Percentiles rank a stretch among this genome's conserved stretches.
Evolutionary conservation across 2,797 vertebrate species (phyloP).

Genomic region (Pterois miles): DNA sequence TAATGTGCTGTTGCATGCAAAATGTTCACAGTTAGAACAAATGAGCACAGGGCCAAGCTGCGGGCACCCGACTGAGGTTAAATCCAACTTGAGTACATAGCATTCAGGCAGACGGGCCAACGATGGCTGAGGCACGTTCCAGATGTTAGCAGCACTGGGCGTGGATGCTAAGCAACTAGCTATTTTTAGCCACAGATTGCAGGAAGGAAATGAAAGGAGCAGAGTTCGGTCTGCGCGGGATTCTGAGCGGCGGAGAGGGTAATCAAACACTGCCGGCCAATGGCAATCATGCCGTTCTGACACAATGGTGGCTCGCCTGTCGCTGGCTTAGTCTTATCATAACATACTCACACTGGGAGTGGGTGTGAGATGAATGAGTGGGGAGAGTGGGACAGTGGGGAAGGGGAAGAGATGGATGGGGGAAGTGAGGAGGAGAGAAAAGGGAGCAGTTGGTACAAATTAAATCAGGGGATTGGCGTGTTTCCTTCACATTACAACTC

Average conservation of each 20-base stretch:
- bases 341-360: conserved; percentile 54
- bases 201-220: conserved; percentile 74
- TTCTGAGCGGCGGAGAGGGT: conserved; percentile 57
- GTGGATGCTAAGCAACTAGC: conserved; percentile 69
- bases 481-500: conserved; percentile 36
- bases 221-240: conserved; percentile 59
- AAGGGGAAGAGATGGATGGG: conserved; percentile 53
- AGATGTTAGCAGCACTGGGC: conserved; percentile 66
- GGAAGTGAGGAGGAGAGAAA: conserved; percentile 34
- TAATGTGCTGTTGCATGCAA: conserved; percentile 15
- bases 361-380: conserved; percentile 64
- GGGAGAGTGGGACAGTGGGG: conserved; percentile 39
- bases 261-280: conserved; percentile 65
- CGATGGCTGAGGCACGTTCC: conserved; percentile 60
- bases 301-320: conserved; percentile 59
- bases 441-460: conserved; percentile 61
- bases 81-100: conserved; percentile 57
- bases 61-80: conserved; percentile 47
- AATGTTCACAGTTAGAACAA: conserved; percentile 22
- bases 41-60: conserved; percentile 11
- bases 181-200: conserved; percentile 69
- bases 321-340: conserved; percentile 66
- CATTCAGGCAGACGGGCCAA: conserved; percentile 35
- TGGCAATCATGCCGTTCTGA: conserved; percentile 52
- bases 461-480: conserved; percentile 46